Conservation (phyloP, 2,888 invertebrate species). For the Dryobota labecula region DNA sequence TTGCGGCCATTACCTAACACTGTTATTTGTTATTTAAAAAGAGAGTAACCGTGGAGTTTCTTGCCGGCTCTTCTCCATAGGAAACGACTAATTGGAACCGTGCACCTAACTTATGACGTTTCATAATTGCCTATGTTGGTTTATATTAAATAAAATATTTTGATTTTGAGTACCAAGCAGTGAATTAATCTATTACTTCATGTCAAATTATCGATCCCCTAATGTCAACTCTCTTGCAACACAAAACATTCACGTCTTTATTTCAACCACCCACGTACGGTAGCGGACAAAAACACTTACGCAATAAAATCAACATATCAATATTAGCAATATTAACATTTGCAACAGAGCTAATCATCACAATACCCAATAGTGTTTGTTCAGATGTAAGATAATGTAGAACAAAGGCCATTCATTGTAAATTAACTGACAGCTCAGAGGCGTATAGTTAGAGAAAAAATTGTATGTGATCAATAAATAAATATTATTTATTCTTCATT, state of each 20-base stretch:
- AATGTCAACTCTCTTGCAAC: slow-evolving; percentile 32
- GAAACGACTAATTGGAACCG: too few species aligned
- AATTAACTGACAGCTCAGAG: slow-evolving; percentile 65
- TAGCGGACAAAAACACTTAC: slow-evolving; percentile 44
- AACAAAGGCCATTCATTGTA: slow-evolving; percentile 71
- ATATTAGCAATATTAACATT: slow-evolving; percentile 59
- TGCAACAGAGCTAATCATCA: slow-evolving; percentile 55
- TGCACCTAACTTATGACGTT: too few species aligned
- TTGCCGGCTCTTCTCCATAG: too few species aligned
- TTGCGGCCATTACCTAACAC: too few species aligned
- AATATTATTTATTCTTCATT: slow-evolving; percentile 37
- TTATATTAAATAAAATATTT: too few species aligned
- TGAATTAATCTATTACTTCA: neutral
- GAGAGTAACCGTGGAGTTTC: too few species aligned
- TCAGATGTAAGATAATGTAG: slow-evolving; percentile 61
- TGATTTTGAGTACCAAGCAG: too few species aligned
- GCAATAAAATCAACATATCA: slow-evolving; percentile 58
- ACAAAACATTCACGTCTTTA: slow-evolving; percentile 32
- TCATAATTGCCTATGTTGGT: too few species aligned
- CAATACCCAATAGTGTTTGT: slow-evolving; percentile 64
- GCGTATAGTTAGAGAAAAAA: slow-evolving; percentile 55
- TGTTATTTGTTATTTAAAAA: too few species aligned
- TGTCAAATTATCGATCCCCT: slow-evolving; percentile 2
- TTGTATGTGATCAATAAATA: slow-evolving; percentile 42
- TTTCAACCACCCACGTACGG: slow-evolving; percentile 45